Conservation (phyloP, 2,888 invertebrate species). For the Tetheella fluctuosa region DNA sequence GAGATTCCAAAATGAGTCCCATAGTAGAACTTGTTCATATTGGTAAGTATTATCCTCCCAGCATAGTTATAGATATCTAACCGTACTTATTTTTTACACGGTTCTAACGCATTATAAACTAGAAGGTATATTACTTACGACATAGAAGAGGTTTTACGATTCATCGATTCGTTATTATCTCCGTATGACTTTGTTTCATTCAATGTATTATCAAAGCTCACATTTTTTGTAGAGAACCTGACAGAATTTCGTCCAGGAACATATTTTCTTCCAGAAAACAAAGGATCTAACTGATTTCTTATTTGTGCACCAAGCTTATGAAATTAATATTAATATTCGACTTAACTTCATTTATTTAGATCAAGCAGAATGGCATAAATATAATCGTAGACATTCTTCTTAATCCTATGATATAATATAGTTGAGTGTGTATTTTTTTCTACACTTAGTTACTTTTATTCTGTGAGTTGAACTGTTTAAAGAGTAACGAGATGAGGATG, state of each 20-base stretch:
- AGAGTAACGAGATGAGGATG: too few relatives aligned
- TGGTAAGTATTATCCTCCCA: too few relatives aligned
- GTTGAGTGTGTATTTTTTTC: too few relatives aligned
- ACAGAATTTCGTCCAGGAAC: constrained; percentile 14
- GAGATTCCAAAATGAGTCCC: too few relatives aligned
- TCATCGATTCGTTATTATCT: constrained; percentile 14
- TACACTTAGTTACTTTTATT: too few relatives aligned
- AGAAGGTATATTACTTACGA: constrained; percentile 16
- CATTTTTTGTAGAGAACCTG: constrained; percentile 21
- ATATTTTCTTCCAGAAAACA: constrained; percentile 43
- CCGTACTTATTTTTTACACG: too few relatives aligned
- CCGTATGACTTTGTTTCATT: not conserved
- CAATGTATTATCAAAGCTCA: constrained; percentile 13
- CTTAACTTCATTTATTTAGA: not conserved
- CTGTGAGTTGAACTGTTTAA: too few relatives aligned
- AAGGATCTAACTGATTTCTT: constrained; percentile 62
- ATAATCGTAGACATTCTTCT: too few relatives aligned
- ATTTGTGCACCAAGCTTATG: constrained; percentile 64
- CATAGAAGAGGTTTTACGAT: constrained; percentile 9
- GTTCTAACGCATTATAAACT: not conserved
- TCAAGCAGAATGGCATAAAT: too few relatives aligned
- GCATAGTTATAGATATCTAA: not conserved
- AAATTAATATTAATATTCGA: constrained; percentile 7
- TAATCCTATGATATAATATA: too few relatives aligned
- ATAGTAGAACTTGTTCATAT: too few relatives aligned